A percentile compares a stretch with the other conserved stretches of the same genome.
phyloP scores from a whole-genome alignment of 2,888 invertebrate species.

The Dolichomitus sp. region DNA sequence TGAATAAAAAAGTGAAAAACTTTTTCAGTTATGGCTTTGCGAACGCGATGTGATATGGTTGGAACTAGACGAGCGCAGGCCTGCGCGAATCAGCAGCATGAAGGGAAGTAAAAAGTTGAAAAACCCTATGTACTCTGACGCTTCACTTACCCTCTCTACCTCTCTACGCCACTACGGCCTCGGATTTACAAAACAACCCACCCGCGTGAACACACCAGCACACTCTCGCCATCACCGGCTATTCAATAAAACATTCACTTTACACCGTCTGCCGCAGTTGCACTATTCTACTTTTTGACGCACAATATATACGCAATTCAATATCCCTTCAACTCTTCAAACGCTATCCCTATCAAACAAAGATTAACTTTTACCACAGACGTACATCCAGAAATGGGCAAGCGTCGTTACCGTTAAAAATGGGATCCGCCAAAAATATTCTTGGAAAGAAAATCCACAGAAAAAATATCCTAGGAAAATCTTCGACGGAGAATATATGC shows the following conservation, averaged over 20 bases:
- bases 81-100: neutral
- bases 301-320: conserved; percentile 29
- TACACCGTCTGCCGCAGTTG: conserved; percentile 19
- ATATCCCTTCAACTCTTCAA: neutral
- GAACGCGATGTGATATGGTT: conserved; percentile 59
- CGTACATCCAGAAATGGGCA: too few species aligned
- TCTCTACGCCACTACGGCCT: neutral
- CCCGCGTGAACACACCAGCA: too few species aligned
- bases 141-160: conserved; percentile 37
- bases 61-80: conserved; percentile 17
- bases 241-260: conserved; percentile 50
- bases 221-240: conserved; percentile 18
- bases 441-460: too few species aligned
- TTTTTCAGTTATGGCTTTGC: conserved; percentile 68
- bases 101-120: conserved; percentile 16
- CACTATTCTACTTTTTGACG: conserved; percentile 37
- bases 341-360: neutral
- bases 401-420: too few species aligned
- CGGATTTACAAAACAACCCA: conserved; percentile 52
- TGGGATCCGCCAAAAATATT: too few species aligned
- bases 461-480: too few species aligned
- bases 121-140: conserved; percentile 50
- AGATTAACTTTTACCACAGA: neutral
- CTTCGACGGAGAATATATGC: too few species aligned
- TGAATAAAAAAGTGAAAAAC: conserved; percentile 73